These are phyloP conservation scores for Strigamia crassipes DNA, from an alignment of 2,888 invertebrate species.

Conservation along the genomic window DNA sequence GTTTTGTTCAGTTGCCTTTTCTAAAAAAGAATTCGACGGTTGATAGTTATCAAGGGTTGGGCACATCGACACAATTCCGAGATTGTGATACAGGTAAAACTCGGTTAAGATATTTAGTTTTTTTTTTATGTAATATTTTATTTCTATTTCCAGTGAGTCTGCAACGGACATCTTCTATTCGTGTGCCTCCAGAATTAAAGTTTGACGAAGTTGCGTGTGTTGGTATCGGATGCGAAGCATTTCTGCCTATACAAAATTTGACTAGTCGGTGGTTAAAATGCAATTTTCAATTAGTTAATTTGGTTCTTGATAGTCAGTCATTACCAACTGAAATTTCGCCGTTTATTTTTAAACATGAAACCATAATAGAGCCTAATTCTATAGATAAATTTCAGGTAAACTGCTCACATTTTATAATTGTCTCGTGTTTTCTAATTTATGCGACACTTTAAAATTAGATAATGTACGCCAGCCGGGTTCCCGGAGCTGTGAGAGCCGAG, in stretches of 20 bases:
- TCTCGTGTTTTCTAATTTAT: neutral
- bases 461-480: constrained; percentile 6
- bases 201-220: constrained; percentile 36
- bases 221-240: constrained; percentile 33
- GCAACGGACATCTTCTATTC: constrained; percentile 18
- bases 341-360: constrained; percentile 43
- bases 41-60: neutral
- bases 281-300: neutral
- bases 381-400: constrained; percentile 36
- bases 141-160: constrained; percentile 29
- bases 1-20: neutral
- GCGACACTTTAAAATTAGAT: neutral
- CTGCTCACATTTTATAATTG: neutral
- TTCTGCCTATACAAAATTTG: constrained; percentile 22
- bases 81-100: neutral
- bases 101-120: neutral
- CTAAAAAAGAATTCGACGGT: neutral
- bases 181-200: constrained; percentile 5
- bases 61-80: neutral
- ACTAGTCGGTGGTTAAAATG: constrained; percentile 36
- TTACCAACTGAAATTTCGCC: constrained; percentile 39
- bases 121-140: neutral
- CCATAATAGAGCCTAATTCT: constrained; percentile 34
- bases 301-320: constrained; percentile 22
- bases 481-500: constrained; percentile 12